Base-by-base conservation (phyloP, 2,113 vertebrate genomes). In the Ibidorhyncha struthersii region DNA sequence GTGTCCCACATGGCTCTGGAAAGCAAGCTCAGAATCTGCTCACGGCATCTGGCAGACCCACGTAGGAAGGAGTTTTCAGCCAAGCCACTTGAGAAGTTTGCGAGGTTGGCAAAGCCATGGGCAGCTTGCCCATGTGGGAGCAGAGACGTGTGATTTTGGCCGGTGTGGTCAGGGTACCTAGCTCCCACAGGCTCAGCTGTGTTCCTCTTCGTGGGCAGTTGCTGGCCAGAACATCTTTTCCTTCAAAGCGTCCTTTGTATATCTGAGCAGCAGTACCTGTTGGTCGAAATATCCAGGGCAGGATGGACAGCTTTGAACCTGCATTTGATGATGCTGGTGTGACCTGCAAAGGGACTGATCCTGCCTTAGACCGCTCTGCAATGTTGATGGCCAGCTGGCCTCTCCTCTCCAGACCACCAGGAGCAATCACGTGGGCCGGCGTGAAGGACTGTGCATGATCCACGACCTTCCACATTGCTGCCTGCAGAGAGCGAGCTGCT, bases 121-220 rank as follows among this genome's bases (percentile, higher is more conserved):
- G 82, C 70, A 82, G 66, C 71, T 89, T 0, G 0, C 70, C 50
- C 26, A 8, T 2, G 4, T 23, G 41, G 71, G 49, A 66, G 8
- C 32, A 80, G 55, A 49, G 55, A 21, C 0, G 0, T 0, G 3
- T 66, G 84, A n/a, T 50, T 89, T 81, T 67, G 84, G 56, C 23
- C 1, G 1, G 29, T 40, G n/a, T 61, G 45, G 59, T 56, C 59
- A 36, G 69, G 27, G 50, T 11, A 74, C 43, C 30, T 56, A 5
- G 0, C 45, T 89, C 53, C 47, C 50, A 41, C 40, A 53, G 50
- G 32, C 38, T 65, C 38, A 78, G 41, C 1, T 1, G 21, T 50
- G 66, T 92, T 59, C 22, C 22, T 6, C 15, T 70, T 78, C 2
- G 4, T n/a, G 69, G 82, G 76, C 72, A 72, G 56, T 15, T 92